Evolutionary conservation across 2,888 invertebrate species (phyloP).

Genomic region (Heliconius ethilla): DNA sequence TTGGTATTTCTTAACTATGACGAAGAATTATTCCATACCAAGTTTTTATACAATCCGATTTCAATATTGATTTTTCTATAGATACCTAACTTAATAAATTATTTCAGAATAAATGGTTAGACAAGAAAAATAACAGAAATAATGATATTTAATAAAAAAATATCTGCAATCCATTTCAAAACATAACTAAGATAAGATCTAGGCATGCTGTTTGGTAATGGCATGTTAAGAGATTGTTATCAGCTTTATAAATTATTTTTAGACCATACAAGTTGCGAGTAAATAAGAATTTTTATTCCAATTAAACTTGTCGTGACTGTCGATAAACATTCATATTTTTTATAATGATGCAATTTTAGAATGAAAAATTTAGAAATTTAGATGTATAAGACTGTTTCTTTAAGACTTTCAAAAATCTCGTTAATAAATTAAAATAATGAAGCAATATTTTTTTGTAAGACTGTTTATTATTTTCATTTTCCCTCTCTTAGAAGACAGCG

Average conservation of each 20-base stretch:
- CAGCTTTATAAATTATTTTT: conserved; percentile 29
- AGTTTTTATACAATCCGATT: too few species aligned
- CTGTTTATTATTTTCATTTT: too few species aligned
- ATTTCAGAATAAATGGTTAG: neutral
- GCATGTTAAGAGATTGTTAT: conserved; percentile 40
- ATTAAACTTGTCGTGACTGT: neutral
- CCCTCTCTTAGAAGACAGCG: too few species aligned
- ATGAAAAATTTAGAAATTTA: neutral
- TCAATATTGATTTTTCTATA: too few species aligned
- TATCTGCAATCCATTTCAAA: conserved; percentile 11
- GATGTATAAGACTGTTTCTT: too few species aligned
- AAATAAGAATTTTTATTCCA: conserved; percentile 18
- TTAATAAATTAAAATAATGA: too few species aligned
- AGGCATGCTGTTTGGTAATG: conserved; percentile 37
- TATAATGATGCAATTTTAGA: neutral
- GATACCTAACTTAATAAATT: neutral
- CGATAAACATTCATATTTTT: neutral
- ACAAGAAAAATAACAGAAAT: neutral
- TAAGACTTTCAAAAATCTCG: too few species aligned
- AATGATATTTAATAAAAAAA: conserved; percentile 18
- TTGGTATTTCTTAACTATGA: too few species aligned
- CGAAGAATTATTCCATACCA: too few species aligned
- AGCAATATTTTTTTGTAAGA: too few species aligned
- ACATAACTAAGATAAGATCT: conserved; percentile 37
- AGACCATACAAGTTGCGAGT: conserved; percentile 17